Evolutionary conservation across 2,113 vertebrate species (phyloP), one percentile per base, ranked within the genome.

Genomic region (Gobius niger): DNA sequence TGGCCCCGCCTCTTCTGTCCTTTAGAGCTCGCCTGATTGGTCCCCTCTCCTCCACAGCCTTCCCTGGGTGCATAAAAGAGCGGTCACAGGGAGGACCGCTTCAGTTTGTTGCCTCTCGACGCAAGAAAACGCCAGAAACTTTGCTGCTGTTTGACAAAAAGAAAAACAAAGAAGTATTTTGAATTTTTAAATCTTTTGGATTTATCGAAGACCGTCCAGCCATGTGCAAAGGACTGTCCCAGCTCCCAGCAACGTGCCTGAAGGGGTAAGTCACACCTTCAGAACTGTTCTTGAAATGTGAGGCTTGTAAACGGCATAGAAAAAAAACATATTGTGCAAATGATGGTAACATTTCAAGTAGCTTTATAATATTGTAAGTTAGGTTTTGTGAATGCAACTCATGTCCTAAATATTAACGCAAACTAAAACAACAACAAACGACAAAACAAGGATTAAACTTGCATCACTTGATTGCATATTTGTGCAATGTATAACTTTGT

Each of bases 151-250:
- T 34, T 34, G 3, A 46, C 7, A 46, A 11, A n/a, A 52, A 2
- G 53, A 9, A 46, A 40, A 67, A 11, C 24, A 41, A 54, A 7
- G 50, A 52, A 9, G 41, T 49, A 9, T 0, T 10, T 51, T 47
- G 56, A 74, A 34, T 4, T 34, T 34, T 34, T 34, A 34, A 34
- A 34, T 34, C 24, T 53, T 76, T 61, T 65, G 73, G 80, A 84
- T 75, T 60, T 70, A 49, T 78, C 41, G 2, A 41, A 41, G 24
- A 65, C 47, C 19, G 2, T 40, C 44, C 0, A 82, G 92, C 80
- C 84, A 98, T 98, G 96, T 98, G 96, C 85, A 96, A 95, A 85
- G 96, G 96, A 88, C 95, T 98, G 0, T 94, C 95, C 34, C 94
- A 94, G 0, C 93, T 97, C 61, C 96, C 96, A 44, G 95, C 95